These are phyloP conservation scores for Pyrocephalus nanus DNA, from an alignment of 2,797 vertebrate genomes.

Conservation along the genomic window DNA sequence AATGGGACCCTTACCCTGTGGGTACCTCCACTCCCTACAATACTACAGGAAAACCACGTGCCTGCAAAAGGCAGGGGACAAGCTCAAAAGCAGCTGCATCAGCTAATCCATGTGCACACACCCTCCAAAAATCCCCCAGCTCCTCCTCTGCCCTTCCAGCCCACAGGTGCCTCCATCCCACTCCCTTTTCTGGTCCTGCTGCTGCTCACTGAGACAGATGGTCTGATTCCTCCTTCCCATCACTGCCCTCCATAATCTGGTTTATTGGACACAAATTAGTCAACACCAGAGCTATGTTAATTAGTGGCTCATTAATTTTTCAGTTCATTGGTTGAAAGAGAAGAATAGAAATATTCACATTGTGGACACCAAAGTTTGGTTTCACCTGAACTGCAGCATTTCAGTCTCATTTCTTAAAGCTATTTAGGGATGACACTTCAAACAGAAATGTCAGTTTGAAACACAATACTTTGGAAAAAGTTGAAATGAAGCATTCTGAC, in stretches of 20 bases:
- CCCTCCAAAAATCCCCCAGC: background rate
- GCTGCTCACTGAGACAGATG: accelerated
- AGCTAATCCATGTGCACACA: background rate
- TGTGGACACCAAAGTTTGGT: background rate
- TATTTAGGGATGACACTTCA: background rate
- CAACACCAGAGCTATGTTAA: slow-evolving; percentile 14
- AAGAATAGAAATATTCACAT: background rate
- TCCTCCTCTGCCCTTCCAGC: background rate
- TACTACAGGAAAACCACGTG: background rate
- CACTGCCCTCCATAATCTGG: background rate
- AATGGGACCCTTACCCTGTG: background rate
- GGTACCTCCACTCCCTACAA: background rate
- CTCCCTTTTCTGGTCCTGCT: background rate
- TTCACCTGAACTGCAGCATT: background rate
- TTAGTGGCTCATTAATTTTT: slow-evolving; percentile 26
- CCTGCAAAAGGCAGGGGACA: background rate
- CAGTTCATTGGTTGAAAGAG: background rate
- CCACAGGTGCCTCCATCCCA: background rate
- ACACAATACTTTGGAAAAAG: background rate
- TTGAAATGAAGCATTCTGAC: background rate
- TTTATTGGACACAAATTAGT: slow-evolving; percentile 5
- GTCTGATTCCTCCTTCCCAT: background rate
- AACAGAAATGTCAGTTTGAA: background rate
- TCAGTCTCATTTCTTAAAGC: background rate
- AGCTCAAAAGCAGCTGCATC: background rate